A percentile compares a stretch with the other conserved stretches of the same genome.
These are phyloP conservation scores for Tyto alba DNA, from an alignment of 2,113 vertebrate species.

Conservation along the genomic window DNA sequence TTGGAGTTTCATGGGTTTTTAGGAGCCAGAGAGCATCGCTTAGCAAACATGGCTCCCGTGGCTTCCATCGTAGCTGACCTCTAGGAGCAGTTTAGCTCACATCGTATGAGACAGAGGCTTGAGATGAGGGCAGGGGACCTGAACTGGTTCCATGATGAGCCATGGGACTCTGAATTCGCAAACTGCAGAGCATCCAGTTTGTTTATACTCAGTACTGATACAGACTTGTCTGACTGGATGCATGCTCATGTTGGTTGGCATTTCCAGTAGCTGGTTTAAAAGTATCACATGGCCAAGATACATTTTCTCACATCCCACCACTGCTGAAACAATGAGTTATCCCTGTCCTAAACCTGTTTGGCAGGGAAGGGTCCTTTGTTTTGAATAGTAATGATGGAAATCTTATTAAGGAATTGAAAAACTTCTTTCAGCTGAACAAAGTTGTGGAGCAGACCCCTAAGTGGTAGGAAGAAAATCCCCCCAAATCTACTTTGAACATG, in stretches of 20 bases:
- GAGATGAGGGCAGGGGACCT: not conserved
- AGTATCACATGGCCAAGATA: not conserved
- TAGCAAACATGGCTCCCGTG: not conserved
- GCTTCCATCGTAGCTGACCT: not conserved
- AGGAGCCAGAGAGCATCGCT: fast-evolving
- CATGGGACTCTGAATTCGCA: not conserved
- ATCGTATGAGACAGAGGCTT: not conserved
- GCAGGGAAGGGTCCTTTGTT: not conserved
- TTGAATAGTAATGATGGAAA: not conserved
- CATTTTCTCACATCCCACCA: not conserved
- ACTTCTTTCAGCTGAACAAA: not conserved
- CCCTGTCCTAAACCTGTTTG: not conserved
- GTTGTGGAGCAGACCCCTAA: not conserved
- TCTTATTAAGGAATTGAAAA: not conserved
- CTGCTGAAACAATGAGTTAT: not conserved
- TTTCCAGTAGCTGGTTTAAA: not conserved
- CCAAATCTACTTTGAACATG: not conserved
- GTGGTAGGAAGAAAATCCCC: not conserved
- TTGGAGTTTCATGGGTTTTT: not conserved
- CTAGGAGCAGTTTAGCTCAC: not conserved
- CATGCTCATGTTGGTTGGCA: fast-evolving
- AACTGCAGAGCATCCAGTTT: not conserved
- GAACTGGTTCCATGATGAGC: not conserved
- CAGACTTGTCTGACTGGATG: not conserved
- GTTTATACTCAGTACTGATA: not conserved